Conservation (phyloP, 2,888 invertebrate genomes). For the Heterodera filipjevi region DNA sequence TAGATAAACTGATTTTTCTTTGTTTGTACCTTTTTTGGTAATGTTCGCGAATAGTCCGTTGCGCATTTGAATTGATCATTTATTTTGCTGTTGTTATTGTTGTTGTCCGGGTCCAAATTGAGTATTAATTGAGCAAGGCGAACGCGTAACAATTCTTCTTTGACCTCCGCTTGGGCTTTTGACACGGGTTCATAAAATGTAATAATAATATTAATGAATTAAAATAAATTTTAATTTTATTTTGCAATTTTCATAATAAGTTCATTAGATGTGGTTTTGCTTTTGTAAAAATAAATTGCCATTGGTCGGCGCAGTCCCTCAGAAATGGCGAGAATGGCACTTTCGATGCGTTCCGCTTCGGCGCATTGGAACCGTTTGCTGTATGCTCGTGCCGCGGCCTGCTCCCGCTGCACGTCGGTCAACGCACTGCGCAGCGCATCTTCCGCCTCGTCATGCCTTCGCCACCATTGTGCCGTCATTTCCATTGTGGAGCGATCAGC, state of each 20-base stretch:
- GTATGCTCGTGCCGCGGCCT: constrained; percentile 14
- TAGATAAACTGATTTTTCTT: too few relatives aligned
- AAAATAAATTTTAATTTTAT: too few relatives aligned
- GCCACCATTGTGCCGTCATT: background rate
- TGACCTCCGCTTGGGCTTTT: constrained; percentile 56
- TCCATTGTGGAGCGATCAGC: background rate
- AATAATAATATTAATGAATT: too few relatives aligned
- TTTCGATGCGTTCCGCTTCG: constrained; percentile 50
- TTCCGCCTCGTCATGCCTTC: background rate
- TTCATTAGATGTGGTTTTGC: too few relatives aligned
- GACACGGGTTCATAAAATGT: constrained; percentile 48
- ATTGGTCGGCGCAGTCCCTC: constrained; percentile 42
- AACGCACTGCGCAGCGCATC: background rate
- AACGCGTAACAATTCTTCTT: constrained; percentile 57
- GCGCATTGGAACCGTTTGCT: constrained; percentile 18
- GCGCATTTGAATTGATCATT: background rate
- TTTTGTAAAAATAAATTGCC: too few relatives aligned
- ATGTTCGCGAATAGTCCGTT: background rate
- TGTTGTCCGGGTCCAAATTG: constrained; percentile 44
- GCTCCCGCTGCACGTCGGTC: background rate
- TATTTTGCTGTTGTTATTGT: background rate
- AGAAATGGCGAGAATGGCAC: constrained; percentile 54
- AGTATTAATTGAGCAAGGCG: constrained; percentile 60
- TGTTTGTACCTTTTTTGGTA: background rate
- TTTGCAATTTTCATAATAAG: too few relatives aligned